Base-by-base conservation (phyloP, 92 coral and sea anemone species). In the Phenganax marumi region DNA sequence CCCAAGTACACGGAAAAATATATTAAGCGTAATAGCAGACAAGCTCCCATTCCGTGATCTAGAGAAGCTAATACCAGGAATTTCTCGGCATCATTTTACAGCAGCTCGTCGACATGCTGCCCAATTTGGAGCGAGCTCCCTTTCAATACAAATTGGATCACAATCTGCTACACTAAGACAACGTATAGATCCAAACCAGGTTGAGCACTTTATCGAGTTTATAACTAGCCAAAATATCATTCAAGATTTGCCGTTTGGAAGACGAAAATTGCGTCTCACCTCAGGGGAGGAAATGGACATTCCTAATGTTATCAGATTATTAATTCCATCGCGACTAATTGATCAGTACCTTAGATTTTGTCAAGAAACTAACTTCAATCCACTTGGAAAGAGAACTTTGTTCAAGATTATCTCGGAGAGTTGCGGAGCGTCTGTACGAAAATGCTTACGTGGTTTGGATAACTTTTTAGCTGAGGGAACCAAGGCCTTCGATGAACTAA, bases 201-300 rank as follows among this genome's bases (percentile, higher is more conserved):
- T 86, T 50, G 86, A 86, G 24, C 89, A 86, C 76, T 86, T 86
- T 63, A 75, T 86, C 58, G 84, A 73, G 48, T 86, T 86, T 26
- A 82, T 86, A 17, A 86, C 89, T 3, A 76, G 86, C 61, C 75
- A 63, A 17, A 76, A 81, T 50, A 70, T 82, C 53, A 73, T 81
- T 39, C 89, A 86, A 73, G 89, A 86, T 24, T 85, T 86, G 19
- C 89, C 86, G 6, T 86, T 86, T 81, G 89, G 86, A 7, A 48
- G 60, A 66, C 19, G 81, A 64, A 86, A 64, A 56, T 66, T 80
- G 55, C 54, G 52, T 51, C 64, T 86, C 47, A 57, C 89, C n/a
- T 56, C 25, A 23, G 86, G 82, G 10, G 86, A 86, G 70, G 74
- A 62, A 52, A 73, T 86, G 19, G 89, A 81, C 24, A 50, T 81